These are phyloP conservation scores for Coilia nasus DNA, from an alignment of 2,797 vertebrate species.

Conservation along the genomic window DNA sequence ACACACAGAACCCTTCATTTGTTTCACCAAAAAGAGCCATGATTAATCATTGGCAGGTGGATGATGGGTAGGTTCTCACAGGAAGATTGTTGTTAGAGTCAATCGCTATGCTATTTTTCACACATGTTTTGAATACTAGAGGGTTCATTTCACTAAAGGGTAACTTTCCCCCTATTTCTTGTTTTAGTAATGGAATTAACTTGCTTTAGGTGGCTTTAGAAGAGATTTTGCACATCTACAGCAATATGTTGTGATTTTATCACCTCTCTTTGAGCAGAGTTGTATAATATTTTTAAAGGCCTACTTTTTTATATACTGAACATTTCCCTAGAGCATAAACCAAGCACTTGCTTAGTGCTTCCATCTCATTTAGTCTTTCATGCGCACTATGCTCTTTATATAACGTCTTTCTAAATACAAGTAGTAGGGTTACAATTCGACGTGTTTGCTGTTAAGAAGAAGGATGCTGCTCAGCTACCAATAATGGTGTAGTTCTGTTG, in stretches of 20 bases:
- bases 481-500: not conserved
- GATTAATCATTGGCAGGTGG: too few relatives aligned
- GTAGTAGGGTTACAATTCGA: not conserved
- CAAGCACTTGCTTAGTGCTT: conserved; percentile 4
- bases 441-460: not conserved
- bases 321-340: conserved; percentile 46
- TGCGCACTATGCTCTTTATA: conserved; percentile 51
- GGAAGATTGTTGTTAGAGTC: too few relatives aligned
- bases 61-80: too few relatives aligned
- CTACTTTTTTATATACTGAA: conserved; percentile 50
- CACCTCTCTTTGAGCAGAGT: conserved; percentile 31
- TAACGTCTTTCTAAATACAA: not conserved
- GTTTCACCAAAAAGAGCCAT: too few relatives aligned
- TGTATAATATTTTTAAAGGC: conserved; percentile 48
- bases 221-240: conserved; percentile 62
- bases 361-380: conserved; percentile 38
- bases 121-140: not conserved
- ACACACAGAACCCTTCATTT: too few relatives aligned
- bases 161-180: not conserved
- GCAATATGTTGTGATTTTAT: conserved; percentile 42
- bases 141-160: not conserved
- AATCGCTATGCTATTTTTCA: not conserved
- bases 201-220: not conserved
- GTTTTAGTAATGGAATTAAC: not conserved
- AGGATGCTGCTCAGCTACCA: not conserved